Percentiles rank a stretch among this genome's conserved stretches.
Evolutionary conservation across 2,888 invertebrate genomes (phyloP).

Genomic region (Meteorus cinctellus): DNA sequence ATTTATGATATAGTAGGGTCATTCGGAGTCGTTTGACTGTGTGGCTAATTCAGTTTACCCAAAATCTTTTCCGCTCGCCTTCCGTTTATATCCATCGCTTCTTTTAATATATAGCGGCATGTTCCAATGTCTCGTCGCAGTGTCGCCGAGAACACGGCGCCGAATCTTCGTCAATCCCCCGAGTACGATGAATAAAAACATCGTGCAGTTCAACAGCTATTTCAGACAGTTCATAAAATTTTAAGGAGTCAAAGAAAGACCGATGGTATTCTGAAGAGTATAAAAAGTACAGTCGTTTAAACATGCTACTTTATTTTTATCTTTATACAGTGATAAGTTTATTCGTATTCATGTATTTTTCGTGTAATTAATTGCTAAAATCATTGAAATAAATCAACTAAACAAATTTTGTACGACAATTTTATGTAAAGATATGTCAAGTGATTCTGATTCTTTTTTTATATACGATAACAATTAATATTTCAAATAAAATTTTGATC

Average conservation of each 20-base stretch:
- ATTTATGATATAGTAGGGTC: constrained; percentile 35
- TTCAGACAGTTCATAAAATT: constrained; percentile 1
- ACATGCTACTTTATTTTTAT: not conserved
- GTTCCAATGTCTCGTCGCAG: constrained; percentile 41
- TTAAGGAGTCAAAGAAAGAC: not conserved
- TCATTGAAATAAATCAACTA: not conserved
- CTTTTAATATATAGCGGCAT: constrained; percentile 3
- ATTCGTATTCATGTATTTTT: too few species aligned
- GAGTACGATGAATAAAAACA: too few species aligned
- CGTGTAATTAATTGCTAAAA: not conserved
- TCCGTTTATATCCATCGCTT: constrained; percentile 9
- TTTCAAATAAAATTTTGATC: not conserved
- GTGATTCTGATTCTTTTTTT: too few species aligned
- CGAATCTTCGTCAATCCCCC: constrained; percentile 33
- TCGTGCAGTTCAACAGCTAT: not conserved
- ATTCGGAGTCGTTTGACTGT: constrained; percentile 39
- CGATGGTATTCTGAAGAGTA: not conserved
- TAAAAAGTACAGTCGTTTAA: not conserved
- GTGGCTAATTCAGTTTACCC: constrained; percentile 6
- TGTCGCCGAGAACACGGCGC: constrained; percentile 40
- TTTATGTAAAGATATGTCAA: too few species aligned
- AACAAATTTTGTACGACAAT: too few species aligned
- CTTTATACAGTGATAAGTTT: not conserved
- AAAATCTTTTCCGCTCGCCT: constrained; percentile 26
- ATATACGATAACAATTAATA: not conserved